These are phyloP conservation scores for Melanaphis sacchari DNA, from an alignment of 1,140 invertebrate genomes.

Conservation along the genomic window DNA sequence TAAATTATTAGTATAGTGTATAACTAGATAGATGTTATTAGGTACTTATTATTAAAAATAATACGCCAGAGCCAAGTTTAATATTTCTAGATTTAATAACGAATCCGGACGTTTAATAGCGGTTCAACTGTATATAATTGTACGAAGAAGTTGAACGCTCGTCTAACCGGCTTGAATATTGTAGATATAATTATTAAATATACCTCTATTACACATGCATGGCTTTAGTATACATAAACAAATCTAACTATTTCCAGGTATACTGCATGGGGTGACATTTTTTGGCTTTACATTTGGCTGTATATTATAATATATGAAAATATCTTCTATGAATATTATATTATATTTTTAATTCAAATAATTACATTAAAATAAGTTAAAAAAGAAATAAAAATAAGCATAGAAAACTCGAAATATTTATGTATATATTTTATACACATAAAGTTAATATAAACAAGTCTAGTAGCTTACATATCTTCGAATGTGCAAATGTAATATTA, in stretches of 20 bases:
- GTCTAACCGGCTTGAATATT: background rate
- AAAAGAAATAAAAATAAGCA: background rate
- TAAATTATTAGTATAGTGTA: background rate
- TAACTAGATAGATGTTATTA: background rate
- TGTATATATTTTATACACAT: too few species aligned
- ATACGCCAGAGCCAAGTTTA: background rate
- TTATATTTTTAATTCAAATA: background rate
- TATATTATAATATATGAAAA: background rate
- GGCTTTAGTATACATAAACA: background rate
- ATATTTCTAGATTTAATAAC: background rate
- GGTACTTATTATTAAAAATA: slow-evolving; percentile 7
- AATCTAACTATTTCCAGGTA: background rate
- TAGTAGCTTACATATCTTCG: too few species aligned
- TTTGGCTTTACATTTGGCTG: background rate
- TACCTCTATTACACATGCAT: background rate
- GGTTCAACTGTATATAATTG: background rate
- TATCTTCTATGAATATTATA: background rate
- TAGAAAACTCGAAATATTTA: background rate
- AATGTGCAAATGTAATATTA: background rate
- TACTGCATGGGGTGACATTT: background rate
- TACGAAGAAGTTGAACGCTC: background rate
- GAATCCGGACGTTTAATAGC: slow-evolving; percentile 4
- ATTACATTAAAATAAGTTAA: background rate
- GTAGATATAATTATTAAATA: background rate
- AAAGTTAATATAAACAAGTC: background rate